Evolutionary conservation across 2,888 invertebrate species (phyloP).

Genomic region (Zeuzera pyrina): DNA sequence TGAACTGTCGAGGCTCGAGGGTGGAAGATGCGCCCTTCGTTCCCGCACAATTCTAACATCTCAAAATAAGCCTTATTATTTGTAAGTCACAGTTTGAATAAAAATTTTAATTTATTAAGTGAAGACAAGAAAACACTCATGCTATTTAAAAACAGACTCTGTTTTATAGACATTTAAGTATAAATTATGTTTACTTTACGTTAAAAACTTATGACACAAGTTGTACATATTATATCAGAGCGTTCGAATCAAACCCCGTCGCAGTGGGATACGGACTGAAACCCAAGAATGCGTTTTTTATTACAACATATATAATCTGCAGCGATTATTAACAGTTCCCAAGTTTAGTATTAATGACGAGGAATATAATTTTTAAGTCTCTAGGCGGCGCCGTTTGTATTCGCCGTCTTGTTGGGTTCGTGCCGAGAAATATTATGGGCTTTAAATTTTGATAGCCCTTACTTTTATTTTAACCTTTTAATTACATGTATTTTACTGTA

Average conservation of each 20-base stretch:
- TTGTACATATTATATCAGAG: background rate
- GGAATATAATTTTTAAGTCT: slow-evolving; percentile 40
- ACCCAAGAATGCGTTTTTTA: slow-evolving; percentile 58
- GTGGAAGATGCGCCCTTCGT: slow-evolving; percentile 42
- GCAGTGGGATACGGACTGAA: slow-evolving; percentile 48
- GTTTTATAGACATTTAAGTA: no score
- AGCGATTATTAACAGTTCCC: slow-evolving; percentile 54
- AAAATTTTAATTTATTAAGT: no score
- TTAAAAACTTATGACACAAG: background rate
- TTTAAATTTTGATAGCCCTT: background rate
- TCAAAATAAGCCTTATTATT: no score
- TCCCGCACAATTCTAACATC: no score
- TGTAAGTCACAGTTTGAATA: no score
- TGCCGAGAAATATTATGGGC: background rate
- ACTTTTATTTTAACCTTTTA: background rate
- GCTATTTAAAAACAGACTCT: no score
- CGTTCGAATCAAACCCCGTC: slow-evolving; percentile 32
- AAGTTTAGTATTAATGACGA: slow-evolving; percentile 54
- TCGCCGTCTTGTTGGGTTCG: background rate
- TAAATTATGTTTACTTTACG: no score
- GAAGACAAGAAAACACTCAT: no score
- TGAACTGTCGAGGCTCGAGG: slow-evolving; percentile 49
- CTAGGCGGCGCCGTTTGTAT: background rate
- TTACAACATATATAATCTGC: slow-evolving; percentile 43
- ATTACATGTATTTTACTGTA: no score